Evolutionary conservation across 2,113 vertebrate species (phyloP).

Genomic region (Grantiella picta): DNA sequence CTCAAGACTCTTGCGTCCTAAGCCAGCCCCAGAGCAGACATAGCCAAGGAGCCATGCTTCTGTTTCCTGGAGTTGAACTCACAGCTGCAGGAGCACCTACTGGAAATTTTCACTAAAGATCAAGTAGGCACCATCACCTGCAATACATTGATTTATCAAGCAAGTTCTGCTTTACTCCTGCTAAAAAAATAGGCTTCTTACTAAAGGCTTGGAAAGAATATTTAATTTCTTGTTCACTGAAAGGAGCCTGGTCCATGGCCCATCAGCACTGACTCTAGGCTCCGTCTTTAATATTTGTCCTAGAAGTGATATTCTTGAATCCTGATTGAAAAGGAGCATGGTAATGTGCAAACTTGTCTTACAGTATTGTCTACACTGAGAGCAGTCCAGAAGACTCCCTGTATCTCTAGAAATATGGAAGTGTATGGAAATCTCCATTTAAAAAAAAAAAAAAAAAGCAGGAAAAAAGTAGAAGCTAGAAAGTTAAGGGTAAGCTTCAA

Average conservation of each 20-base stretch:
- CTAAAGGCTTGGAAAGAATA: background rate
- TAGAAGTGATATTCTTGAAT: background rate
- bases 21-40: background rate
- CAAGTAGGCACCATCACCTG: background rate
- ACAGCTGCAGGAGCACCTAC: background rate
- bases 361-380: background rate
- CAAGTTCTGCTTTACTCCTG: background rate
- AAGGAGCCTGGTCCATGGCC: background rate
- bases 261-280: background rate
- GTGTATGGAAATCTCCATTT: background rate
- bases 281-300: background rate
- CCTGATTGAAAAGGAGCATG: background rate
- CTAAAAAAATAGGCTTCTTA: background rate
- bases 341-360: background rate
- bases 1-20: background rate
- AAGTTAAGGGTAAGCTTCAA: background rate
- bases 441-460: background rate
- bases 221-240: background rate
- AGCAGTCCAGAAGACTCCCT: background rate
- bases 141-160: background rate
- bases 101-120: background rate
- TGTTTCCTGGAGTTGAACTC: accelerated
- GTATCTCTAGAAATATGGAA: background rate
- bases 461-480: background rate
- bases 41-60: background rate